Evolutionary conservation across 2,113 vertebrate genomes (phyloP), one percentile per base, ranked within the genome.

Genomic region (Caranx ignobilis): DNA sequence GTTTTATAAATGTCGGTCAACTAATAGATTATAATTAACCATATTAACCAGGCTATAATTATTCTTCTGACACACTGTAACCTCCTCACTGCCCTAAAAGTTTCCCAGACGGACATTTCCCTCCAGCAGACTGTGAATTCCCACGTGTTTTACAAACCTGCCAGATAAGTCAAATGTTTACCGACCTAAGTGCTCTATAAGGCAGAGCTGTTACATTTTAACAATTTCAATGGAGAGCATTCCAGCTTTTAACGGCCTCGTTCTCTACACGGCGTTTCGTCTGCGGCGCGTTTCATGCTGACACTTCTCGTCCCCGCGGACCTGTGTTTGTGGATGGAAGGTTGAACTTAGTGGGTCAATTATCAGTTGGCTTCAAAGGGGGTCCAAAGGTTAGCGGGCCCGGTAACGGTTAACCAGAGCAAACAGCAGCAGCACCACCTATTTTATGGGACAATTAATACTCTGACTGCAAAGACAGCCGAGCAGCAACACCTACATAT

Each of bases 361-460:
- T 16, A 77, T 84, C 59, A 26, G 26, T 50, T 19, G 54, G 62
- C 85, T 88, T 89, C 79, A 84, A 77, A 86, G 66, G 63, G 61
- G 69, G 61, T 84, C 72, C 71, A 85, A 86, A 88, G 85, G 87
- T 74, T 65, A 78, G 70, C 47, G 2, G 12, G 76, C 19, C 34
- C 45, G 64, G 77, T 87, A 83, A 87, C 81, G 60, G 81, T 87
- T 84, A 92, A 84, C 76, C 64, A 71, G 71, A 64, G 59, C 79
- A 83, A 89, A 90, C 83, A 78, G 69, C 77, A 68, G 72, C 70
- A 67, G 62, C 48, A 39, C 32, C 48, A 39, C 32, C 64, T 82
- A 78, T 80, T 83, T 78, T 83, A 81, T 81, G 71, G 65, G 62
- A 70, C 85, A 86, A 86, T 86, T 77, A 76, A 81, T 78, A 84